A percentile compares a stretch with the other conserved stretches of the same genome.
Conservation (phyloP, 2,888 invertebrate species). For the Euzetes globulus region DNA sequence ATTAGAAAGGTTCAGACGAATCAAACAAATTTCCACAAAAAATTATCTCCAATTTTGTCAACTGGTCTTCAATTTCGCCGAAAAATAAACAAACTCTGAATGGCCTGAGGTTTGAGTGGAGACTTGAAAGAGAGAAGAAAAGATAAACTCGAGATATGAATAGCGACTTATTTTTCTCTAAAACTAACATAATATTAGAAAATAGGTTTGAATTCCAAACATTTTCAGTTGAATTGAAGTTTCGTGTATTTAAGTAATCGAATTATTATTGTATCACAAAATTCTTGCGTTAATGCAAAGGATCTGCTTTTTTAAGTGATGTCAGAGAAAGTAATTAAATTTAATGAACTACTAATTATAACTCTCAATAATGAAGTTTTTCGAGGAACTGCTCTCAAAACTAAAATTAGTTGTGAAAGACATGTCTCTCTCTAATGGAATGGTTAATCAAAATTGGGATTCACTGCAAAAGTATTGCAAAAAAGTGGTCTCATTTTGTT, state of each 20-base stretch:
- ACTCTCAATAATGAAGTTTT: not conserved
- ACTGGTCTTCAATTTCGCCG: not conserved
- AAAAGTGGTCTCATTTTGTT: no score
- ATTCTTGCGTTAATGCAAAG: no score
- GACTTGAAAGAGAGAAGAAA: not conserved
- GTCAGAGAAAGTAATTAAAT: slow-evolving; percentile 17
- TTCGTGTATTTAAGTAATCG: no score
- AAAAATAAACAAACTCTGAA: slow-evolving; percentile 14
- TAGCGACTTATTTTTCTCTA: no score
- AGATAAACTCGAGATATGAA: not conserved
- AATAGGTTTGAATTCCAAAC: no score
- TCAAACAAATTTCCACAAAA: not conserved
- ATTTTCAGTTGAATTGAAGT: no score
- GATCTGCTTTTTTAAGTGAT: not conserved
- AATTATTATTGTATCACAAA: no score
- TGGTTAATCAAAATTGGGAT: no score
- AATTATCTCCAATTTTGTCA: slow-evolving; percentile 6
- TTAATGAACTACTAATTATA: slow-evolving; percentile 19
- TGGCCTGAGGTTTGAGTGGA: not conserved
- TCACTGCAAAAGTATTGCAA: no score
- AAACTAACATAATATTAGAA: no score
- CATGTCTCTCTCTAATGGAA: no score
- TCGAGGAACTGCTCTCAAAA: not conserved
- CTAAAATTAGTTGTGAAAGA: not conserved
- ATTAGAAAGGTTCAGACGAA: no score